Evolutionary conservation across 2,797 vertebrate genomes (phyloP), one percentile per base, ranked within the genome.

Genomic region (Percopsis omiscomaycus): DNA sequence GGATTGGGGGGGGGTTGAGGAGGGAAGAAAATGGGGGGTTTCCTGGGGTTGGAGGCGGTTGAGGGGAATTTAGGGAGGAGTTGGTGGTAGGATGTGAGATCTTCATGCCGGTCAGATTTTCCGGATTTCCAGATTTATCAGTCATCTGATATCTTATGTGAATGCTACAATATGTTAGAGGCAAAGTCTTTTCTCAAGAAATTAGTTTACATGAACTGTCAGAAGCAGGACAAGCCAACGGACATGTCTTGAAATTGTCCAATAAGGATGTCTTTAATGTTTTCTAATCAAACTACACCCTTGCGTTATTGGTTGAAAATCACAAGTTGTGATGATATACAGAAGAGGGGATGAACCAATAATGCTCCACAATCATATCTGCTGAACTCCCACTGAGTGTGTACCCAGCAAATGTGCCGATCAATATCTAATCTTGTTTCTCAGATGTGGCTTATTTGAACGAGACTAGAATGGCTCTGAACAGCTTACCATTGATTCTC

Each of bases 401-500:
- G 75, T 46, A 59, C 50, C 49, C 56, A 56, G 58, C 54, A 64
- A 61, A 57, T 29, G 58, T 48, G 13, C 42, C 13, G 64, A 69
- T 70, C 71, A 37, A 66, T 70, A 66, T 64, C 64, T 73, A 62
- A 68, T 65, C 51, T 67, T 46, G 60, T 63, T 48, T 59, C 28
- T 29, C 45, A 58, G 50, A 51, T 54, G 29, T 60, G 56, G 12
- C 16, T 64, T 46, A 52, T 55, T 71, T 45, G 15, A 63, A 42
- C 13, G 46, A 47, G 29, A 52, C 53, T 46, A 9, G 15, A 10
- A 50, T 51, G 44, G 53, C 22, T 30, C 12, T 50, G 50, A 54
- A 55, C 56, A 59, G 66, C 14, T 55, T 6, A 42, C 44, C 58
- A 4, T 8, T 2, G 53, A 70, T 22, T 73, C 15, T 60, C 52